Evolutionary conservation across 2,888 invertebrate species (phyloP).

Genomic region (Copidosoma aretas): DNA sequence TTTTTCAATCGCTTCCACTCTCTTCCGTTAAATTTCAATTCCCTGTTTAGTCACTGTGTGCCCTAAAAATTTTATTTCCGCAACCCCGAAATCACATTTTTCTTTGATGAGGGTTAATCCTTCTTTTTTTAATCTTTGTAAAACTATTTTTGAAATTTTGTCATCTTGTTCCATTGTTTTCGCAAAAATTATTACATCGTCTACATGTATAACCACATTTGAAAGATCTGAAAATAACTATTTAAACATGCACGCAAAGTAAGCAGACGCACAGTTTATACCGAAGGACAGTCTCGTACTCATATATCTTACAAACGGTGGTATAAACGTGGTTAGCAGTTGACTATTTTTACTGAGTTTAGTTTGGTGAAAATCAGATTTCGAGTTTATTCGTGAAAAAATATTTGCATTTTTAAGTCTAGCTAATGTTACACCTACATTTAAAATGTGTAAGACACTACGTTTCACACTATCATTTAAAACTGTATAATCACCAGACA

Average conservation of each 20-base stretch:
- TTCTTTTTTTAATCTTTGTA: slow-evolving; percentile 40
- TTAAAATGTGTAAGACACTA: slow-evolving; percentile 7
- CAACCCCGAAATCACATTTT: slow-evolving; percentile 48
- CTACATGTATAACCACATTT: slow-evolving; percentile 38
- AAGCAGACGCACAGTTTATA: slow-evolving; percentile 41
- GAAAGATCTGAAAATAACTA: slow-evolving; percentile 32
- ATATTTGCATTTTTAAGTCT: slow-evolving; percentile 42
- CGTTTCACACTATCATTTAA: slow-evolving; percentile 43
- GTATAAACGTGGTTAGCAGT: slow-evolving; percentile 42
- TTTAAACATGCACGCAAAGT: slow-evolving; percentile 33
- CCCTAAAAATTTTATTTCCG: slow-evolving; percentile 47
- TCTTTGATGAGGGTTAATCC: slow-evolving; percentile 46
- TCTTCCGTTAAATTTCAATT: slow-evolving; percentile 40
- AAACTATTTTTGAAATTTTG: slow-evolving; percentile 41
- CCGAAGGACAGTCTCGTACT: slow-evolving; percentile 43
- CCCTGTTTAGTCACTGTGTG: slow-evolving; percentile 44
- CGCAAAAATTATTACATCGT: slow-evolving; percentile 42
- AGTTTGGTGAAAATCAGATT: slow-evolving; percentile 41
- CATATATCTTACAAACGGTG: slow-evolving; percentile 41
- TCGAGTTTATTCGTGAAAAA: slow-evolving; percentile 47
- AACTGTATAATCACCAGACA: slow-evolving; percentile 49
- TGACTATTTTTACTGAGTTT: slow-evolving; percentile 37
- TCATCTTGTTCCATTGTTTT: slow-evolving; percentile 44
- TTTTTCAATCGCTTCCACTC: slow-evolving; percentile 44
- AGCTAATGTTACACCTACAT: slow-evolving; percentile 38